These are phyloP conservation scores for Deladenus siricidicola DNA, from an alignment of 2,888 invertebrate species.

Conservation along the genomic window DNA sequence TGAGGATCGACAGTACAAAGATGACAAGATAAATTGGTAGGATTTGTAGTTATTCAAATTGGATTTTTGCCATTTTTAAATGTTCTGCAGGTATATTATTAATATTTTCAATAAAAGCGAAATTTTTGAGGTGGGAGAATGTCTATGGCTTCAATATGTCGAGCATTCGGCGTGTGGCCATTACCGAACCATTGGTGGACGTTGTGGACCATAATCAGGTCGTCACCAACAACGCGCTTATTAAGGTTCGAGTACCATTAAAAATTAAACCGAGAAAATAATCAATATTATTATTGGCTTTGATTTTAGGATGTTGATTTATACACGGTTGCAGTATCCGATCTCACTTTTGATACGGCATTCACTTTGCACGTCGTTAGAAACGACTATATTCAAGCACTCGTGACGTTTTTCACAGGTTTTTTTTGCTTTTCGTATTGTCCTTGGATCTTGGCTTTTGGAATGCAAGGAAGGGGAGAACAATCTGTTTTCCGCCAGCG, in stretches of 20 bases:
- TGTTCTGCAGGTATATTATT: background rate
- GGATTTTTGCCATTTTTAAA: background rate
- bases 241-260: conserved; percentile 62
- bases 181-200: conserved; percentile 94
- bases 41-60: conserved; percentile 8
- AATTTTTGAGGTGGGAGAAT: conserved; percentile 76
- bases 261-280: too few species aligned
- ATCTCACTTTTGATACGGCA: conserved; percentile 81
- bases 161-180: conserved; percentile 91
- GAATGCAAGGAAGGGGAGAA: background rate
- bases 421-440: background rate
- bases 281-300: background rate
- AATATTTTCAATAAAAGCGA: background rate
- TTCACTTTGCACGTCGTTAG: conserved; percentile 56
- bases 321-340: conserved; percentile 89
- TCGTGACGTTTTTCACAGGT: conserved; percentile 89
- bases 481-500: background rate
- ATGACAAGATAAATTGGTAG: conserved; percentile 94
- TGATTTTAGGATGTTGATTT: conserved; percentile 75
- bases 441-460: too few species aligned
- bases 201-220: conserved; percentile 98
- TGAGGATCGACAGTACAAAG: conserved; percentile 93
- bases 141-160: conserved; percentile 99
- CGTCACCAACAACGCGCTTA: conserved; percentile 82
- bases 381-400: conserved; percentile 64